Percentiles rank a stretch among this genome's conserved stretches.
Evolutionary conservation across 2,888 invertebrate genomes (phyloP).

Genomic region (Acleris holmiana): DNA sequence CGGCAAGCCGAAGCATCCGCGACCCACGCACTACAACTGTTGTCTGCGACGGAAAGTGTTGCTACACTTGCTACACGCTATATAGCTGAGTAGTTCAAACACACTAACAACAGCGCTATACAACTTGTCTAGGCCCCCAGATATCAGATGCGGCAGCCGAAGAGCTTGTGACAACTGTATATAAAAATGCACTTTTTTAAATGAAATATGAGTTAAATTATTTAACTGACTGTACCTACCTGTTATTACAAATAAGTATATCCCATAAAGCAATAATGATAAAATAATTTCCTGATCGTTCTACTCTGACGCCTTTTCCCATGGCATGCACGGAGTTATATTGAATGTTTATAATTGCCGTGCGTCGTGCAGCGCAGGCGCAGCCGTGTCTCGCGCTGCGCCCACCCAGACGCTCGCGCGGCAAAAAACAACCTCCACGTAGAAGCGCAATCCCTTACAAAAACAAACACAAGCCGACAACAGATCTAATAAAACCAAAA

Average conservation of each 20-base stretch:
- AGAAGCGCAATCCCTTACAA: constrained; percentile 64
- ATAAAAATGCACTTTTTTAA: too few relatives aligned
- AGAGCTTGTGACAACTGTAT: too few relatives aligned
- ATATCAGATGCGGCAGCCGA: too few relatives aligned
- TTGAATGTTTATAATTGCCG: constrained; percentile 69
- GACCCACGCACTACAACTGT: too few relatives aligned
- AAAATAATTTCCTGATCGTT: constrained; percentile 63
- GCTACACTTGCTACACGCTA: too few relatives aligned
- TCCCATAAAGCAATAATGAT: constrained; percentile 46
- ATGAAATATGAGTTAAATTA: too few relatives aligned
- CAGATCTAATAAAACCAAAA: constrained; percentile 81
- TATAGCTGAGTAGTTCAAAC: too few relatives aligned
- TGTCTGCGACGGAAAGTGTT: too few relatives aligned
- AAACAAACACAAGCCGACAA: constrained; percentile 80
- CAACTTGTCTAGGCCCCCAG: too few relatives aligned
- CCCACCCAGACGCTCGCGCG: constrained; percentile 76
- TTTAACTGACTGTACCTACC: neutral
- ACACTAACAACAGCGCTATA: too few relatives aligned
- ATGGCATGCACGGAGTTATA: constrained; percentile 50
- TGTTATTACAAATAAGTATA: neutral
- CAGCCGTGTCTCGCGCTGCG: constrained; percentile 75
- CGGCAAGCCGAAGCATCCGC: too few relatives aligned
- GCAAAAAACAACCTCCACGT: constrained; percentile 68
- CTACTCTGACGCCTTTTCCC: constrained; percentile 68
- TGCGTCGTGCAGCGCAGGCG: constrained; percentile 61